Evolutionary conservation across 1,140 invertebrate species (phyloP), one percentile per base, ranked within the genome.

Genomic region (Scylla paramamosain): DNA sequence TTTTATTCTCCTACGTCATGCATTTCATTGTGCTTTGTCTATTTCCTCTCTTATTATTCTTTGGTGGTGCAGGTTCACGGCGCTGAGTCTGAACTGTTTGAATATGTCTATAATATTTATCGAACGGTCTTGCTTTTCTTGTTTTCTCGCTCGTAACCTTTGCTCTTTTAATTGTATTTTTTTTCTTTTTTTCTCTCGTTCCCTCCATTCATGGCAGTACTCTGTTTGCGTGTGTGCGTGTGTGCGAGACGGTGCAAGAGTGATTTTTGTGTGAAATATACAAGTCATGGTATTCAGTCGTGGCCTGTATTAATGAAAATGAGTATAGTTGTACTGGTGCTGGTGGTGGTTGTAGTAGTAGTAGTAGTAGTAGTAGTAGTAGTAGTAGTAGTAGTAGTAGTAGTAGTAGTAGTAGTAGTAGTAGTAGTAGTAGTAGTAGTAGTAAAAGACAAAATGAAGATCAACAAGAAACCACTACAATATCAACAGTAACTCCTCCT

Each of bases 321-420:
- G 39, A 59, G 52, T 12, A 59, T 59, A 8, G 16, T 59, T 0
- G 16, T 59, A 20, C 0, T 59, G 10, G 16, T 59, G 10, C 0
- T 59, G 10, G 16, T 59, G 10, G 16, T 59, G 10, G 52, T 14
- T 4, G 52, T 59, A 59, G 39, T 77, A n/a, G 25, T 25, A 77
- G 67, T 25, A 77, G 67, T 77, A 77, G 67, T 77, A 77, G 67
- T 77, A 77, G 67, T 77, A 77, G 67, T 77, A 77, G 67, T 77
- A 77, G 67, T 77, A 77, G 67, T 77, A 77, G 67, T 77, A 77
- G 67, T 77, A 77, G 67, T 77, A 77, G 67, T 77, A n/a, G 67
- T 77, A n/a, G 67, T 77, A n/a, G 67, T 77, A n/a, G 67, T 77
- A n/a, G 67, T 77, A 77, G 67, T 77, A 77, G 67, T 77, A 77